Base-by-base conservation (phyloP, 2,888 invertebrate genomes). In the Thecophora atra region DNA sequence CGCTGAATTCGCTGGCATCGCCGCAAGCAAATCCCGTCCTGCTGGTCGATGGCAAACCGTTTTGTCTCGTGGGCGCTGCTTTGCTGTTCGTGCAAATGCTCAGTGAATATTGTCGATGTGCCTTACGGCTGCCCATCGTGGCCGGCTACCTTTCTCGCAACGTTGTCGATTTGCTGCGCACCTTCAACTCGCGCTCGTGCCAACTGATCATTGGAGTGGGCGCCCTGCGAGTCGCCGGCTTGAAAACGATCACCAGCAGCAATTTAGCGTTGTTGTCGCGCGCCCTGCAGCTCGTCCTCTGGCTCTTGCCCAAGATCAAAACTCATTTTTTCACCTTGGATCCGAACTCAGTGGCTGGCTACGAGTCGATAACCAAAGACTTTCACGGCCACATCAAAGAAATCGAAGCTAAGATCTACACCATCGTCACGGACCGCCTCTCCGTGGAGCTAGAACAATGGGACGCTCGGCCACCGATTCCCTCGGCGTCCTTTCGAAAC, bases 141-240 rank as follows among this genome's bases (percentile, higher is more conserved):
- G 92, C 95, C 24, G 91, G 93, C 73, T 93, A 94, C 77, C 89
- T 97, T 76, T 92, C 96, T 54, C 90, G 94, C 74, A 91, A 96
- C 83, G 91, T 97, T 79, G 90, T 95, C n/a, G 98, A 98, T 85
- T 87, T 98, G 69, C 88, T 97, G 76, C 91, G 95, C 81, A 91
- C 94, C 78, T 96, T 94, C 81, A 96, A 96, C 87, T 95, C 95
- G 6, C 90, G 94, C 73, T 93, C 94, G 79, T 98, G 96, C 87
- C 98, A 98, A 85, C 89, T 99, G 78, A 95, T 99, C 70, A 89
- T 99, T 71, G 99, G 98, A 58, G 99, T 98, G 54, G 98, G 98
- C 58, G 99, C 99, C 7, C 91, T 99, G 82, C 94, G 96, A 82
- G 93, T 96, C 76, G 97, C 97, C 51, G 98, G 98, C 6, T 88